Evolutionary conservation across 2,797 vertebrate species (phyloP).

Genomic region (Cyclopterus lumpus): DNA sequence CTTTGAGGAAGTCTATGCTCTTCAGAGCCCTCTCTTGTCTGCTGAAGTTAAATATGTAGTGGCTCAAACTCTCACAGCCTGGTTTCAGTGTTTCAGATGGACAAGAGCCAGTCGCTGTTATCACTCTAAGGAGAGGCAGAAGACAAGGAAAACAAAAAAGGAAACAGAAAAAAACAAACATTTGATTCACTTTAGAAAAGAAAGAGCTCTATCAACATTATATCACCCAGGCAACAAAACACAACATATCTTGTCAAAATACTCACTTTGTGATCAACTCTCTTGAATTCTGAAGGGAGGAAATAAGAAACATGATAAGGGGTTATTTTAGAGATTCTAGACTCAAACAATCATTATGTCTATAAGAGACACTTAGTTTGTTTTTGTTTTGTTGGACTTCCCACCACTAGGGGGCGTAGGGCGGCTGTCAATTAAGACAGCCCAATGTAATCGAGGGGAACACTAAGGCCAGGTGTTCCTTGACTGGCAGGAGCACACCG

Average conservation of each 20-base stretch:
- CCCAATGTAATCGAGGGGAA: no score
- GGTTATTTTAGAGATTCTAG: background rate
- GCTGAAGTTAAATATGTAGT: constrained; percentile 80
- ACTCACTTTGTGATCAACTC: constrained; percentile 84
- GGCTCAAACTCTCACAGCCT: constrained; percentile 77
- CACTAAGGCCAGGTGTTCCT: no score
- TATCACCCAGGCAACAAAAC: background rate
- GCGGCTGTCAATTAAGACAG: no score
- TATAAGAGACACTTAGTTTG: no score
- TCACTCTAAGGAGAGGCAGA: constrained; percentile 66
- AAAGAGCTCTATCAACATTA: background rate
- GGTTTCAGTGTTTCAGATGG: constrained; percentile 69
- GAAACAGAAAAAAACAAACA: background rate
- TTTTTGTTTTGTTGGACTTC: no score
- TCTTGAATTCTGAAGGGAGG: constrained; percentile 75
- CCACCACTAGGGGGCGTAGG: no score
- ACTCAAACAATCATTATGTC: background rate
- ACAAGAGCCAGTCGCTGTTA: constrained; percentile 53
- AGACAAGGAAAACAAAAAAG: background rate
- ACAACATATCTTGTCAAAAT: background rate
- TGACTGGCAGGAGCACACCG: no score
- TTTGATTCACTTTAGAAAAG: background rate
- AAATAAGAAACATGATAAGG: background rate
- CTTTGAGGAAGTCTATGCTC: constrained; percentile 81
- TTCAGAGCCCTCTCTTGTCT: constrained; percentile 78